Percentiles rank a stretch among this genome's conserved stretches.
These are phyloP conservation scores for Syrphus vitripennis DNA, from an alignment of 2,888 invertebrate genomes.

Conservation along the genomic window DNA sequence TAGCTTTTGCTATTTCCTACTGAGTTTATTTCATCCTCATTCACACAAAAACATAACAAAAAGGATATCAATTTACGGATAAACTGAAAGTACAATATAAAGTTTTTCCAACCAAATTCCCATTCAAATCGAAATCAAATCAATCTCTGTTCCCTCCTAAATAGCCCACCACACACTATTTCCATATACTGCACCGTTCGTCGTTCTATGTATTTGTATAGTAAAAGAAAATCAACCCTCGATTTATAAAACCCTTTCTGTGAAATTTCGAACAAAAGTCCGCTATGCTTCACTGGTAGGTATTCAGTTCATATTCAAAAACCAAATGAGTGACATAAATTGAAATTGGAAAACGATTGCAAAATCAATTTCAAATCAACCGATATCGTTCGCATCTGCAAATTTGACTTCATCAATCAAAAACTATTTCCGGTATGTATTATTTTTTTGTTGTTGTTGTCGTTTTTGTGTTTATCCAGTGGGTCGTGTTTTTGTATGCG, in stretches of 20 bases:
- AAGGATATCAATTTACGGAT: constrained; percentile 43
- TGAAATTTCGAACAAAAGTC: not conserved
- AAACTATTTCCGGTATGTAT: not conserved
- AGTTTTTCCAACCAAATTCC: constrained; percentile 25
- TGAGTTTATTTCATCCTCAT: constrained; percentile 20
- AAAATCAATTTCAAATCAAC: constrained; percentile 44
- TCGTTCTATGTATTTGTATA: too few species aligned
- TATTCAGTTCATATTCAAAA: constrained; percentile 27
- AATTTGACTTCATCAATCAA: constrained; percentile 66
- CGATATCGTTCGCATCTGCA: constrained; percentile 50
- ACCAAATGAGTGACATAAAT: constrained; percentile 38
- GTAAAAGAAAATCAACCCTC: not conserved
- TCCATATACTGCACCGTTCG: too few species aligned
- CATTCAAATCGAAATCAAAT: constrained; percentile 38
- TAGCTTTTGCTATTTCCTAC: not conserved
- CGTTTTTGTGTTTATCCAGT: not conserved
- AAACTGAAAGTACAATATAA: constrained; percentile 25
- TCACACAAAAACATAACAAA: constrained; percentile 25
- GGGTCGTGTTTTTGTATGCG: not conserved
- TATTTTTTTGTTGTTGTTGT: not conserved
- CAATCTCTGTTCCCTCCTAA: constrained; percentile 27
- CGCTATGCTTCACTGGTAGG: not conserved
- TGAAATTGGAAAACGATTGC: constrained; percentile 37
- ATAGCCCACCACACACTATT: not conserved
- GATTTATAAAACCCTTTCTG: not conserved